phyloP scores from a whole-genome alignment of 1,140 invertebrate species.

The Drosophila aff. region DNA sequence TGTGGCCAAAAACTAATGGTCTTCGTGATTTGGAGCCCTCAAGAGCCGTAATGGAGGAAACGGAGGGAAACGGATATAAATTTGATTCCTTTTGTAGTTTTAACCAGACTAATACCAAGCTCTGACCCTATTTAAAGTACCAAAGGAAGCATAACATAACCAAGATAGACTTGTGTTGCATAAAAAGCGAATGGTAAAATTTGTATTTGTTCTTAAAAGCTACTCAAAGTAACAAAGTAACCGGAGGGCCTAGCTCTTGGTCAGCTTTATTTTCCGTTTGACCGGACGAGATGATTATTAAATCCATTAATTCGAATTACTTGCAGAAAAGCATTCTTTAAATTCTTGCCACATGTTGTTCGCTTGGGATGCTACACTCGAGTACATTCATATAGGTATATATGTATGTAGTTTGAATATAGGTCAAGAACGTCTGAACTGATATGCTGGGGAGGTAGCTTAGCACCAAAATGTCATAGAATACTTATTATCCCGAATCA shows the following conservation, averaged over 20 bases:
- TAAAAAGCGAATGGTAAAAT: background rate
- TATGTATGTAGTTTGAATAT: too few species aligned
- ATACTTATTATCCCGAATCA: too few species aligned
- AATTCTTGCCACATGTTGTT: conserved; percentile 53
- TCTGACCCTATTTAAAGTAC: background rate
- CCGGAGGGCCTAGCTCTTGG: background rate
- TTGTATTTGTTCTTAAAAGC: background rate
- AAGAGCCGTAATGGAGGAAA: background rate
- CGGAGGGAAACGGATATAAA: background rate
- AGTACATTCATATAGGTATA: background rate
- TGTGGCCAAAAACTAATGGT: conserved; percentile 32
- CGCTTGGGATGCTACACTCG: conserved; percentile 18
- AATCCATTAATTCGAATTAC: conserved; percentile 76
- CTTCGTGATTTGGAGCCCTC: conserved; percentile 13
- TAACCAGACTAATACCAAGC: background rate
- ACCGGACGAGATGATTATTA: conserved; percentile 44
- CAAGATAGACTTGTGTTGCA: background rate
- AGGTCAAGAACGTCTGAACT: too few species aligned
- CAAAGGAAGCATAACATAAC: background rate
- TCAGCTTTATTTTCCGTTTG: conserved; percentile 27
- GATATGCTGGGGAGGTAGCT: too few species aligned
- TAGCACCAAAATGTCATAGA: too few species aligned
- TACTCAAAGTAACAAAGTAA: background rate
- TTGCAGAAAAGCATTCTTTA: conserved; percentile 64
- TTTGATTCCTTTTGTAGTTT: background rate